Percentiles rank a stretch among this genome's conserved stretches.
phyloP scores from a whole-genome alignment of 1,140 invertebrate species.

The Caerostris extrusa region DNA sequence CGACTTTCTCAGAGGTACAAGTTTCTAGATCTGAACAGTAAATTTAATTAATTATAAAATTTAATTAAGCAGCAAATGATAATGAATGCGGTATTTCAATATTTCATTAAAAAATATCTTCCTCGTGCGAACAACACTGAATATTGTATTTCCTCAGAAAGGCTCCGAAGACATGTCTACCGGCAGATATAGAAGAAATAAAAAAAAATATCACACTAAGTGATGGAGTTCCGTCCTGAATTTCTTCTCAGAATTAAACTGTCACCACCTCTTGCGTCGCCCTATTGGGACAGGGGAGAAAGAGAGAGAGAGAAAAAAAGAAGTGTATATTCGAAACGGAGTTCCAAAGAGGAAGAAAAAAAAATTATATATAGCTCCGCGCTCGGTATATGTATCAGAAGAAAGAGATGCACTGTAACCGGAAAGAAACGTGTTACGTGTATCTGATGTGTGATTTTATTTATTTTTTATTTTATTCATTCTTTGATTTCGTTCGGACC shows the following conservation, averaged over 20 bases:
- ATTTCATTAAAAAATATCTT: background rate
- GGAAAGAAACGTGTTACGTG: conserved; percentile 42
- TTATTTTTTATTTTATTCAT: too few species aligned
- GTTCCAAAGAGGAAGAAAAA: conserved; percentile 11
- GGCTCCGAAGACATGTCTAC: conserved; percentile 15
- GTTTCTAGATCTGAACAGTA: too few species aligned
- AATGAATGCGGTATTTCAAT: too few species aligned
- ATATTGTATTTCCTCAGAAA: conserved; percentile 50
- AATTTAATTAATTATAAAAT: too few species aligned
- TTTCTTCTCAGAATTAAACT: conserved; percentile 55
- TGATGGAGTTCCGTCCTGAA: conserved; percentile 34
- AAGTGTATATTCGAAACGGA: conserved; percentile 6
- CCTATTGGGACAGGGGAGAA: background rate
- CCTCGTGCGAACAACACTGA: conserved; percentile 42
- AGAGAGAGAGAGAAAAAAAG: too few species aligned
- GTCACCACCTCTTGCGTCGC: conserved; percentile 50
- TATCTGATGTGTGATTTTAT: conserved; percentile 36
- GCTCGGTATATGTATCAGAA: conserved; percentile 36
- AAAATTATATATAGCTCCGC: too few species aligned
- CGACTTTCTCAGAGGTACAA: too few species aligned
- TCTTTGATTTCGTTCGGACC: too few species aligned
- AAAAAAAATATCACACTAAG: background rate
- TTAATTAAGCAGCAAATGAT: too few species aligned
- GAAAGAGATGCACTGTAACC: conserved; percentile 22
- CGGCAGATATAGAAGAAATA: background rate